Evolutionary conservation across 2,888 invertebrate species (phyloP), one percentile per base, ranked within the genome.

Genomic region (Acronicta aceris): DNA sequence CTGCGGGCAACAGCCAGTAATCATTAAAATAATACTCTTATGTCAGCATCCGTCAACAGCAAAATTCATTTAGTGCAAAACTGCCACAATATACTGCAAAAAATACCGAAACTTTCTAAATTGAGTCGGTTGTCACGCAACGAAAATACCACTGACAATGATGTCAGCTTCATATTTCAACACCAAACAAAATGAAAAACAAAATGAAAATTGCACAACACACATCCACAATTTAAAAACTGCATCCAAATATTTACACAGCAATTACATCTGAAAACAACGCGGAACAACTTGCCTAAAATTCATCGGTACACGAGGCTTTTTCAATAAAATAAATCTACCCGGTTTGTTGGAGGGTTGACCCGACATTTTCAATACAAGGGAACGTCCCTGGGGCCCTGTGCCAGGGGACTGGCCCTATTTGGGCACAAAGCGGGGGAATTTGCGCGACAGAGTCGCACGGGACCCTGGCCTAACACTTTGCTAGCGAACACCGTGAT

Each of bases 301-400:
- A 65, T 64, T 65, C 68, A 67, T 64, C 56, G 59, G 46, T 71
- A 76, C 67, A 67, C 70, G 65, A 75, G 66, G 75, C 71, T 64
- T 78, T 80, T 77, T 80, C 83, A 82, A 82, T 83, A 79, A 81
- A 82, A 82, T 83, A 79, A 83, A 82, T 83, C 81, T 81, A 77
- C 67, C 71, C 69, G 47, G 71, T 70, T 66, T 69, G 70, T 74
- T 51, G 73, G 68, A 71, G 71, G 71, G 76, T 76, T 73, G 74
- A 75, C 76, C 80, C 81, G 75, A 68, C 76, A 72, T 77, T 74
- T 81, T 82, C 76, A 80, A 79, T 82, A 78, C 81, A 71, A 75
- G 72, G 57, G 73, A 50, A 43, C n/a, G 55, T 76, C 81, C 81
- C 76, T 12, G 30, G 69, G 78, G 76, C 13, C 57, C 66, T 46